A percentile compares a stretch with the other conserved stretches of the same genome.
These are phyloP conservation scores for Anas bernieri DNA, from an alignment of 2,797 vertebrate genomes.

Conservation along the genomic window DNA sequence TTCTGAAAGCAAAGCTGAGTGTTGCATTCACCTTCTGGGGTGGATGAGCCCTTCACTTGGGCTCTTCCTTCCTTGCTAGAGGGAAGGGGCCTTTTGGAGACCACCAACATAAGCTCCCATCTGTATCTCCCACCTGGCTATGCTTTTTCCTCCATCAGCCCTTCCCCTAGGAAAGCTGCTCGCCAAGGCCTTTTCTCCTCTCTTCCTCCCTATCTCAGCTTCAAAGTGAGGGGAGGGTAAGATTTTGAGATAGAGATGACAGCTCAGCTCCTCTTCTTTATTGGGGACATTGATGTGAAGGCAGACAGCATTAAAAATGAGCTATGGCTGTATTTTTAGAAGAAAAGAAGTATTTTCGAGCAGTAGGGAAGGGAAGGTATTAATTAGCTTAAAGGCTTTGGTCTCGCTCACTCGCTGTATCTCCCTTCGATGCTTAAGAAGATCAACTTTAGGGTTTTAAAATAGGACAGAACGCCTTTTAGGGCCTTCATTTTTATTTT, in stretches of 20 bases:
- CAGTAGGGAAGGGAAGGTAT: slow-evolving; percentile 49
- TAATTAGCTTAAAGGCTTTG: slow-evolving; percentile 76
- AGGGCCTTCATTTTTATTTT: slow-evolving; percentile 31
- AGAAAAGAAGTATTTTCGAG: slow-evolving; percentile 27
- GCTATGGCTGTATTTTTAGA: slow-evolving; percentile 67
- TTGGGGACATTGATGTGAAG: slow-evolving; percentile 33
- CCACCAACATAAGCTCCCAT: neutral
- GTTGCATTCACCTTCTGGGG: neutral
- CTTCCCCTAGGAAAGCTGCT: neutral
- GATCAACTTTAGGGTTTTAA: slow-evolving; percentile 62
- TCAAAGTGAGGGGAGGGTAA: slow-evolving; percentile 27
- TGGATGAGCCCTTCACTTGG: neutral
- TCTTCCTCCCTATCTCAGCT: neutral
- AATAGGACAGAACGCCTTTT: slow-evolving; percentile 62
- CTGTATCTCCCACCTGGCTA: neutral
- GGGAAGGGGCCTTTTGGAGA: neutral
- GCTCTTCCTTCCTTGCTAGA: neutral
- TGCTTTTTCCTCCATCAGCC: neutral
- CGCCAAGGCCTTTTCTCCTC: neutral
- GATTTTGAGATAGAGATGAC: slow-evolving; percentile 32
- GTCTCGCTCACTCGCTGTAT: slow-evolving; percentile 39
- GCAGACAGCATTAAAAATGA: slow-evolving; percentile 51
- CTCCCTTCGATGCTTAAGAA: slow-evolving; percentile 50
- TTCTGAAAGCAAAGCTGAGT: slow-evolving; percentile 23
- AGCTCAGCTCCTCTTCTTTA: slow-evolving; percentile 46